A percentile compares a stretch with the other conserved stretches of the same genome.
phyloP scores from a whole-genome alignment of 2,888 invertebrate genomes.

The Parelbella ahira region DNA sequence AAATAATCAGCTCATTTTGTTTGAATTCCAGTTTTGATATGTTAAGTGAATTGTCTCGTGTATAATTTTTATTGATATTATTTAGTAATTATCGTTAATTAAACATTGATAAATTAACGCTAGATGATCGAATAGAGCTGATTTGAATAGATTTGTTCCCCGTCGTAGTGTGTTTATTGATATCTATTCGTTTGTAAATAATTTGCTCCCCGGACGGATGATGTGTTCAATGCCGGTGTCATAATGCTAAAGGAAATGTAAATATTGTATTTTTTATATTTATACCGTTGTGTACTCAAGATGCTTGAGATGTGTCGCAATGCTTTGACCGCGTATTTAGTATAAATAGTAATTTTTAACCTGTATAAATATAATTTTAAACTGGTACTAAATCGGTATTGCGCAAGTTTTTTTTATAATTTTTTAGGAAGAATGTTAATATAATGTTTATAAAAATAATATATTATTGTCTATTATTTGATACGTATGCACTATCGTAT shows the following conservation, averaged over 20 bases:
- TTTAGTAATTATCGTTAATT: no score
- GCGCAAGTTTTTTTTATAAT: constrained; percentile 24
- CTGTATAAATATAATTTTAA: background rate
- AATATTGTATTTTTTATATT: constrained; percentile 58
- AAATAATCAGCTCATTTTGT: constrained; percentile 9
- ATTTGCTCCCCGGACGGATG: constrained; percentile 30
- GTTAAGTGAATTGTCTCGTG: background rate
- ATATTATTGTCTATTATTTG: constrained; percentile 41
- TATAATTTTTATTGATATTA: no score
- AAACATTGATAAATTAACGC: constrained; percentile 6
- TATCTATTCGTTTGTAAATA: constrained; percentile 39
- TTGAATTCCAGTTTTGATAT: constrained; percentile 13
- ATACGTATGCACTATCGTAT: constrained; percentile 10
- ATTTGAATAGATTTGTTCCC: constrained; percentile 29
- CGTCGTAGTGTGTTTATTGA: constrained; percentile 18
- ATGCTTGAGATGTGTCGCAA: constrained; percentile 47
- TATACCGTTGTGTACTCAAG: constrained; percentile 44
- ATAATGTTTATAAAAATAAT: constrained; percentile 48
- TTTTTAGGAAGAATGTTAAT: constrained; percentile 27
- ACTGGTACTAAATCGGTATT: constrained; percentile 24
- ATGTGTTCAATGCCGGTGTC: constrained; percentile 26
- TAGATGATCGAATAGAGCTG: constrained; percentile 28
- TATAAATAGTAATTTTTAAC: constrained; percentile 20
- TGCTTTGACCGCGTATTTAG: constrained; percentile 31
- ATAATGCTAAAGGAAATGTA: constrained; percentile 41